Percentiles rank a stretch among this genome's conserved stretches.
Evolutionary conservation across 1,140 invertebrate species (phyloP).

Genomic region (Dufourea novaeangliae): DNA sequence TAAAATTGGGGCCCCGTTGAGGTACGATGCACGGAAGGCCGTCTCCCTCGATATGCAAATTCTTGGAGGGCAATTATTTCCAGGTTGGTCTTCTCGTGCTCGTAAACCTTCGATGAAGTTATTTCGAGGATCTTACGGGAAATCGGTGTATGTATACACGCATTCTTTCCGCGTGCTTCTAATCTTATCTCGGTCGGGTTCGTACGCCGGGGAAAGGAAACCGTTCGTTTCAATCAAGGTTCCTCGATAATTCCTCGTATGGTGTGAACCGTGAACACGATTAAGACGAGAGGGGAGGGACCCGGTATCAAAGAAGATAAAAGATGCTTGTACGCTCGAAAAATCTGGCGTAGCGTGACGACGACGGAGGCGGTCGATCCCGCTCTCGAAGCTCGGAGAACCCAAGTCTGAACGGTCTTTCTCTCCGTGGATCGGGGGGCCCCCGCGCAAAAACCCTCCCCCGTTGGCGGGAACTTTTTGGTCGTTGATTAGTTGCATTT

Average conservation of each 20-base stretch:
- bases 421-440: constrained; percentile 10
- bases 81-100: neutral
- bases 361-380: constrained; percentile 12
- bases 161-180: neutral
- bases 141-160: neutral
- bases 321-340: neutral
- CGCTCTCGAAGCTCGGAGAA: neutral
- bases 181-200: neutral
- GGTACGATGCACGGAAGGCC: neutral
- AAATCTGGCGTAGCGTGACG: constrained; percentile 8
- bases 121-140: neutral
- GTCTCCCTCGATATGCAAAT: constrained; percentile 5
- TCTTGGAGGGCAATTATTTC: neutral
- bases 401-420: constrained; percentile 21
- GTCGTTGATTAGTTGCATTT: constrained; percentile 68
- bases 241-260: neutral
- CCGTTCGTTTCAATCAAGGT: neutral
- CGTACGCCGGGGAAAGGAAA: neutral
- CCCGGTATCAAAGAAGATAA: neutral
- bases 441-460: constrained; percentile 45
- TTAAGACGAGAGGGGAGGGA: neutral
- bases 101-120: neutral
- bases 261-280: neutral
- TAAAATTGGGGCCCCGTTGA: neutral
- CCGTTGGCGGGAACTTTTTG: constrained; percentile 56